These are phyloP conservation scores for Apocrypta bakeri DNA, from an alignment of 1,140 invertebrate species.

Conservation along the genomic window DNA sequence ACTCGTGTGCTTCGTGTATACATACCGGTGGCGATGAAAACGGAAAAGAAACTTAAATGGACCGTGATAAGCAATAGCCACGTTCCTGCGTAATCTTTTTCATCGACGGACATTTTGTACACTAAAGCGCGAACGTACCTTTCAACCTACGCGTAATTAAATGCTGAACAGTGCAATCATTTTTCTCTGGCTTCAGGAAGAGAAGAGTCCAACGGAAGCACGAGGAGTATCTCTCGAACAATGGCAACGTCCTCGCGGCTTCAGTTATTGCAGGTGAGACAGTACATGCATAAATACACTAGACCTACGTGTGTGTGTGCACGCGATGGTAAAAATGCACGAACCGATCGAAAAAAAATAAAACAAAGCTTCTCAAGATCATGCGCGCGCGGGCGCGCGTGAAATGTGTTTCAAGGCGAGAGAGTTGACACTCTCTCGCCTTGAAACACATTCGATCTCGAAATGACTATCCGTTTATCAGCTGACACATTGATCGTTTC, in stretches of 20 bases:
- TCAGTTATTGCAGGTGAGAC: constrained; percentile 69
- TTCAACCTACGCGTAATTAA: no score
- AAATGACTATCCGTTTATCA: not conserved
- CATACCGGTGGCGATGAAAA: no score
- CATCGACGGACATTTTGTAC: no score
- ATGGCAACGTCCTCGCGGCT: constrained; percentile 70
- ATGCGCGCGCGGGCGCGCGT: not conserved
- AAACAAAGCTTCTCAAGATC: not conserved
- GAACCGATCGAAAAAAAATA: not conserved
- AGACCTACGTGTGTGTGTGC: not conserved
- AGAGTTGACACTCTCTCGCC: not conserved
- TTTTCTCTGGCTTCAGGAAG: not conserved
- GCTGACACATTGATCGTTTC: not conserved
- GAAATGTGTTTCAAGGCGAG: constrained; percentile 18
- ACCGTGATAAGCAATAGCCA: no score
- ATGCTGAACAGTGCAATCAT: not conserved
- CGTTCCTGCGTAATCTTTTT: no score
- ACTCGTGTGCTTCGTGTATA: no score
- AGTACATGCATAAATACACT: not conserved
- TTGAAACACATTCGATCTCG: no score
- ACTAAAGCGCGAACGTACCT: no score
- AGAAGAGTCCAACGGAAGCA: not conserved
- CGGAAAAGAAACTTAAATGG: no score
- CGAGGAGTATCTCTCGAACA: constrained; percentile 36
- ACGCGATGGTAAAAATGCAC: not conserved